Evolutionary conservation across 2,888 invertebrate species (phyloP), one percentile per base, ranked within the genome.

Genomic region (Muschampia plurimacula): DNA sequence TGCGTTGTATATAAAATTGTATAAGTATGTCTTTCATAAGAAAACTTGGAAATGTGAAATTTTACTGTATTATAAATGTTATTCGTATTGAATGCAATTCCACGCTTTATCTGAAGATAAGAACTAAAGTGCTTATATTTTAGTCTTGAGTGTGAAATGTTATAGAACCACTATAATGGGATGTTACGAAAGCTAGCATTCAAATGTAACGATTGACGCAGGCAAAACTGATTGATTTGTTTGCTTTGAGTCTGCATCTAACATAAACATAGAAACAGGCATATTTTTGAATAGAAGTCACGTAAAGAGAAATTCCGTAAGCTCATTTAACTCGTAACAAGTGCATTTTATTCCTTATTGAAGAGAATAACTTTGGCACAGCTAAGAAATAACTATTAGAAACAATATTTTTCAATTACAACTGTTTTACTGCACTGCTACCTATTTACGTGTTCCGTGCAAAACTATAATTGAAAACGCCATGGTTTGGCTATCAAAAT

Each of bases 121-220:
- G 22, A 15, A 36, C 15, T 49, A 49, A 22, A 69, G 46, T 63
- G 62, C 41, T 63, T 62, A 52, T 69, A 69, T 67, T 72, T 72
- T 52, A 52, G 71, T 60, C 60, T 72, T 36, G 13, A 67, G 39
- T 72, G 72, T 44, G 32, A 36, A 46, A 59, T 52, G 39, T 7
- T 62, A 39, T 71, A 41, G 55, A 72, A 13, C 41, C 28, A 28
- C 28, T 15, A 46, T 41, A 22, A 36, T 22, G 7, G 22, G n/a
- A 52, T 41, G 52, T 9, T 59, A 52, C 28, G 55, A 66, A 49
- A 28, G 62, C 41, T 60, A 63, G 62, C 59, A 41, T 55, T 67
- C 55, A 72, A 72, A 63, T 72, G 15, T 66, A 52, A 57, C 65
- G 65, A 67, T 44, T 39, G 55, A 15, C 36, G 28, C 36, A 65